Base-by-base conservation (phyloP, 2,113 vertebrate species). In the Peromyscus maniculatus region DNA sequence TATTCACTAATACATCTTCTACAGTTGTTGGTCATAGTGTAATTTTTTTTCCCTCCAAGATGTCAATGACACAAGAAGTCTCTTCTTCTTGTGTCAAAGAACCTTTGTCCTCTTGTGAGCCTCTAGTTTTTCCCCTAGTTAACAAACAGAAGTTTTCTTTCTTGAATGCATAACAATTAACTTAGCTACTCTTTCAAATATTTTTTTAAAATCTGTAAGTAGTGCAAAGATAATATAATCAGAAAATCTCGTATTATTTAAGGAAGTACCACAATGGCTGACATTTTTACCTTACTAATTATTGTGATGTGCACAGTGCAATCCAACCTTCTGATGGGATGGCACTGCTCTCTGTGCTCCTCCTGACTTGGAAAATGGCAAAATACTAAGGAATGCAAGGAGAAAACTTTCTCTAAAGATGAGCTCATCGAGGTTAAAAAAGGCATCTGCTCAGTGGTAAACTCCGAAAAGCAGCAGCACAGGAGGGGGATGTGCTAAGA, bases 401-500 rank as follows among this genome's bases (percentile, higher is more conserved):
- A 87, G 57, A 43, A 96, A 97, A 96, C 59, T 97, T 94, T 94
- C 83, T 91, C 16, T 91, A 95, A 92, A 36, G 79, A 97, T 97
- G 96, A 80, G 33, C 92, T 75, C 80, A 86, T 21, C 1, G 94
- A 82, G 86, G 96, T 97, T 96, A 96, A 96, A 95, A 64, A 83
- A 78, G 24, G 31, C 87, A 1, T 67, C 55, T 94, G 46, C 9
- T 95, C 96, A 72, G 24, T 75, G 97, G 96, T 91, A 95, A 96
- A 10, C 62, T 96, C 78, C 84, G 88, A 97, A 94, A 96, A 94
- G 39, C 84, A 36, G 83, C 6, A 8, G 4, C 94, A 95, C 96
- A 89, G 96, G 96, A 97, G 93, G 95, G 94, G 97, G 91, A 96
- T 87, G 87, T 93, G 91, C 43, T 84, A 64, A 91, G 74, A 94